Evolutionary conservation across 2,797 vertebrate species (phyloP), one percentile per base, ranked within the genome.

Genomic region (Cossypha heuglini): DNA sequence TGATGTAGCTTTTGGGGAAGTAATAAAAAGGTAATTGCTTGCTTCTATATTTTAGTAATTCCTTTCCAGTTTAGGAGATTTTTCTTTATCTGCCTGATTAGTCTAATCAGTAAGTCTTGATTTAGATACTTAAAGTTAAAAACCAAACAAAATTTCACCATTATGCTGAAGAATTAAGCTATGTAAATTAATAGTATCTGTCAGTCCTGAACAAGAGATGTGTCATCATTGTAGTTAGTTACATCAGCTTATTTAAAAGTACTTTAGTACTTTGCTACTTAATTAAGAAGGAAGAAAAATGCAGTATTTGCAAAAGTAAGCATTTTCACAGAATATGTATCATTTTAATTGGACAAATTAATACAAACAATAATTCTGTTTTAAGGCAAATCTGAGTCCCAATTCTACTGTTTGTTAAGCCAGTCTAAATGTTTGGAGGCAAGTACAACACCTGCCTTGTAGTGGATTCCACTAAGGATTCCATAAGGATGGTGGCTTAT

Each of bases 61-160:
- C 31, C 31, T 81, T 57, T 72, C 38, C 28, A 51, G 9, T 35
- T 20, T 46, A 59, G 21, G 11, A 46, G 12, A 61, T 37, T 49
- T 58, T 46, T 91, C 58, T 82, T 83, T 55, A 25, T 55, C 74
- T 49, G 31, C 10, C 7, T 75, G 72, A 74, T 91, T 94, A 72
- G 20, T 69, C 73, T 64, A 84, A 35, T 49, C 31, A 19, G 6
- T 66, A 57, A 73, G 8, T 54, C 45, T 73, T 66, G 66, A 64
- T 74, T 88, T 94, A 63, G 15, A 43, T 77, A 94, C 83, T 80
- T 92, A 16, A 54, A 79, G 40, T 40, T 54, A 38, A 49, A 86
- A 86, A 81, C 0, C 3, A 68, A 58, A 68, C n/a, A 71, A 16
- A 77, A 58, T 4, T 15, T 73, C 51, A 42, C 25, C n/a, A 58